Percentiles rank a stretch among this genome's conserved stretches.
These are phyloP conservation scores for Carposina sasakii DNA, from an alignment of 1,140 invertebrate species.

Conservation along the genomic window DNA sequence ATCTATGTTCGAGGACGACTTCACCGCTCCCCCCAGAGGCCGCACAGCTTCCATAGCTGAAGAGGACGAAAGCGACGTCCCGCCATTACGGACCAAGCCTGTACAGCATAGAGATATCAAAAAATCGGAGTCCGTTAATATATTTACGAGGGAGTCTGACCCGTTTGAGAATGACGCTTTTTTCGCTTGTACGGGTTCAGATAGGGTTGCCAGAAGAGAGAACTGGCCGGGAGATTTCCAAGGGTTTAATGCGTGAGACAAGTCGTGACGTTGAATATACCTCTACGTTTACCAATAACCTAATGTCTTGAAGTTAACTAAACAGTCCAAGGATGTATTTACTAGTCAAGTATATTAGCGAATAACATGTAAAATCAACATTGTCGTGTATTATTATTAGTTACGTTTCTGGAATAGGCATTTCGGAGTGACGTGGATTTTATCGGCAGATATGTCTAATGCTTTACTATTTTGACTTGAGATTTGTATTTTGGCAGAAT, in stretches of 20 bases:
- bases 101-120: slow-evolving; percentile 73
- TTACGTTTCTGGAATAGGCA: too few species aligned
- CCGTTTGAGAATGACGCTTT: slow-evolving; percentile 92
- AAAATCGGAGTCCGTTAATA: slow-evolving; percentile 91
- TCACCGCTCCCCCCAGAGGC: slow-evolving; percentile 64
- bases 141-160: slow-evolving; percentile 83
- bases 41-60: slow-evolving; percentile 60
- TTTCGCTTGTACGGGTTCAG: slow-evolving; percentile 75
- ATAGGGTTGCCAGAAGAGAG: slow-evolving; percentile 55
- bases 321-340: too few species aligned
- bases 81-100: slow-evolving; percentile 38
- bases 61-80: slow-evolving; percentile 56
- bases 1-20: slow-evolving; percentile 82
- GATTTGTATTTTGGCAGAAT: too few species aligned
- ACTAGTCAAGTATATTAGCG: too few species aligned
- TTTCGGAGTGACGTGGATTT: too few species aligned
- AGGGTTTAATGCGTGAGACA: slow-evolving; percentile 52
- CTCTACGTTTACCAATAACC: too few species aligned
- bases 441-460: too few species aligned
- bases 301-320: too few species aligned
- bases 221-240: slow-evolving; percentile 67
- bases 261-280: too few species aligned
- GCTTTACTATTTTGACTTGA: too few species aligned
- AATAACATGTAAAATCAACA: too few species aligned
- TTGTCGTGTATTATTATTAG: too few species aligned